Evolutionary conservation across 2,888 invertebrate species (phyloP).

Genomic region (Chymomyza fuscimana): DNA sequence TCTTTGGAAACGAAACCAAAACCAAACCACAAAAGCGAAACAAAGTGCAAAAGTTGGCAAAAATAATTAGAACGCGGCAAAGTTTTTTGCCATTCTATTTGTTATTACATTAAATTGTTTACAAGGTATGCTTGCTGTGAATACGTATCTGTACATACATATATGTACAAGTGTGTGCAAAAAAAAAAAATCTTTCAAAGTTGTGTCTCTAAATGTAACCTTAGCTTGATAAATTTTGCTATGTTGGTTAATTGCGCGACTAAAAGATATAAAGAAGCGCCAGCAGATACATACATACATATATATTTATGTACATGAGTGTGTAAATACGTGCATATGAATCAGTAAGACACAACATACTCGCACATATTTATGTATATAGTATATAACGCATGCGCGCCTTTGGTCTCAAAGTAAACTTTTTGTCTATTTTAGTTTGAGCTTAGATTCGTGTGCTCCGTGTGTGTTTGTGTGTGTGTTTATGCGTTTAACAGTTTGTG

Average conservation of each 20-base stretch:
- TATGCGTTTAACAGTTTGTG: too few relatives aligned
- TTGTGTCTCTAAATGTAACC: conserved; percentile 32
- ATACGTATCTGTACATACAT: background rate
- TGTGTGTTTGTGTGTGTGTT: background rate
- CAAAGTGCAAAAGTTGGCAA: conserved; percentile 5
- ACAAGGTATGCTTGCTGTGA: background rate
- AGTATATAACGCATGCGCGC: conserved; percentile 42
- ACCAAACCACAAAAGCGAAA: background rate
- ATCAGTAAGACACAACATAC: too few relatives aligned
- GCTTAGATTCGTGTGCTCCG: background rate
- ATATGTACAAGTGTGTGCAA: background rate
- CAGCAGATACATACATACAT: conserved; percentile 16
- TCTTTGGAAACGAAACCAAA: background rate
- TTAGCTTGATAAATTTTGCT: conserved; percentile 34
- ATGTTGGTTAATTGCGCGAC: conserved; percentile 63
- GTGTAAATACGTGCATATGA: too few relatives aligned
- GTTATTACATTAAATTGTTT: background rate
- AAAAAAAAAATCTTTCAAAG: conserved; percentile 14
- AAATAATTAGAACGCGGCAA: conserved; percentile 4
- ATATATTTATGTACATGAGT: background rate
- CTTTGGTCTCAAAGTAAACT: conserved; percentile 23
- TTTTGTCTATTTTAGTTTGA: conserved; percentile 40
- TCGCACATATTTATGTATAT: background rate
- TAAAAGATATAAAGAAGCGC: conserved; percentile 44
- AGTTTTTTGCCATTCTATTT: background rate